phyloP scores from a whole-genome alignment of 2,888 invertebrate species.

The Chirona hameri region DNA sequence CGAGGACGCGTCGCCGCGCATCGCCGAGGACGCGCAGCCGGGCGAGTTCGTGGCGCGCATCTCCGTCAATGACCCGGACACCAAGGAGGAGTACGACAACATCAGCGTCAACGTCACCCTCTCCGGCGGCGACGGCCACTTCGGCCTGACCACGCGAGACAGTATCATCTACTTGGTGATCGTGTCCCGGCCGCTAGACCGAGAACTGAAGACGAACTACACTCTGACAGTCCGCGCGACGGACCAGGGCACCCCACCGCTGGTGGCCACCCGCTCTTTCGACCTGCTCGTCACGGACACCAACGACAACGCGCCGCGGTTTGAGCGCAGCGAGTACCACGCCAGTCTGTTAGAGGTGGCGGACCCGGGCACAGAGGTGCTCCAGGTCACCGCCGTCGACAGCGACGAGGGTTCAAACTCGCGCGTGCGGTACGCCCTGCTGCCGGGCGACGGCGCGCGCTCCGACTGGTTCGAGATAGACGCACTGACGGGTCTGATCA shows the following conservation, averaged over 20 bases:
- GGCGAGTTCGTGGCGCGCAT: slow-evolving; percentile 93
- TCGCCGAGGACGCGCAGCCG: slow-evolving; percentile 84
- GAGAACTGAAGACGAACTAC: slow-evolving; percentile 83
- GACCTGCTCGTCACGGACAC: slow-evolving; percentile 82
- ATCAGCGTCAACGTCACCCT: slow-evolving; percentile 67
- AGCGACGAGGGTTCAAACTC: slow-evolving; percentile 61
- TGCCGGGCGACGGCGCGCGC: slow-evolving; percentile 51
- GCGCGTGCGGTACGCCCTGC: slow-evolving; percentile 64
- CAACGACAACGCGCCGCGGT: slow-evolving; percentile 88
- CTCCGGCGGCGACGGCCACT: slow-evolving; percentile 83
- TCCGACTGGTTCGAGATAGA: slow-evolving; percentile 91
- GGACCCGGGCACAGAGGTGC: slow-evolving; percentile 83
- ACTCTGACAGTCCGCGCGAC: slow-evolving; percentile 83
- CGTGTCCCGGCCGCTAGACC: slow-evolving; percentile 82
- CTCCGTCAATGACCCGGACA: slow-evolving; percentile 92
- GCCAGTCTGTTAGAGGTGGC: slow-evolving; percentile 90
- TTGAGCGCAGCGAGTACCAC: slow-evolving; percentile 71
- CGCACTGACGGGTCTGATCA: slow-evolving; percentile 77
- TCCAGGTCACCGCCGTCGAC: slow-evolving; percentile 63
- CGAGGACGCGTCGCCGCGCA: slow-evolving; percentile 88
- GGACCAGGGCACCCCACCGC: slow-evolving; percentile 81
- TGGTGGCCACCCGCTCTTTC: slow-evolving; percentile 79
- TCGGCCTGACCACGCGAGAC: slow-evolving; percentile 85
- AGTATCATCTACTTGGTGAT: slow-evolving; percentile 89
- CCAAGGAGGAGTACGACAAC: slow-evolving; percentile 76